Percentiles rank a stretch among this genome's conserved stretches.
Conservation (phyloP, 2,888 invertebrate genomes). For the Globia sparganii region DNA sequence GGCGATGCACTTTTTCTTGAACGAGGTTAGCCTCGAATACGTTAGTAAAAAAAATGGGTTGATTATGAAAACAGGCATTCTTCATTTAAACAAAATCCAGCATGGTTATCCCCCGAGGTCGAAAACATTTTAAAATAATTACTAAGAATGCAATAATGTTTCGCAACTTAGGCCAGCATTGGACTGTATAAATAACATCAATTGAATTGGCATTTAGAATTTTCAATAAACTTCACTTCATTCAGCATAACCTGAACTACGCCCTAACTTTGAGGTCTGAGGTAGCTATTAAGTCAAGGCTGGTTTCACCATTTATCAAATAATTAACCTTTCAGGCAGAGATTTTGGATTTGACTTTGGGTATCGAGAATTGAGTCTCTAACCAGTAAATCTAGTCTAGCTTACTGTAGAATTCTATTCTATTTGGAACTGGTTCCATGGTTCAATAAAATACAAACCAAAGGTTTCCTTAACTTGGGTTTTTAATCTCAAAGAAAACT, state of each 20-base stretch:
- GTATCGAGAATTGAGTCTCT: too few species aligned
- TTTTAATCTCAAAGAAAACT: too few species aligned
- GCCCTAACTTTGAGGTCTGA: conserved; percentile 20
- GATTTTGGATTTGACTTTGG: too few species aligned
- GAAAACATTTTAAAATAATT: background rate
- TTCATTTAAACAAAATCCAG: background rate
- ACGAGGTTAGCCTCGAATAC: background rate
- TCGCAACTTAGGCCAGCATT: background rate
- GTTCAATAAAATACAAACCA: too few species aligned
- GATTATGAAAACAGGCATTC: background rate
- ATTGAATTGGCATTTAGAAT: background rate
- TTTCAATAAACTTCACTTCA: background rate
- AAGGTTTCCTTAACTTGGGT: too few species aligned
- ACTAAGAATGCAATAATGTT: background rate
- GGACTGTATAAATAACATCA: background rate
- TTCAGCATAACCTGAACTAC: conserved; percentile 19
- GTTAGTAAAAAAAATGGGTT: background rate
- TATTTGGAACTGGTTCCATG: too few species aligned
- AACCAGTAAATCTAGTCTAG: too few species aligned
- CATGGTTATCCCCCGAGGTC: background rate
- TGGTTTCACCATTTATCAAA: conserved; percentile 36
- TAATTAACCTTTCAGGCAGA: background rate
- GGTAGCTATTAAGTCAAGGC: conserved; percentile 30
- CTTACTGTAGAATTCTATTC: too few species aligned
- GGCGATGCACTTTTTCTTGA: background rate